phyloP scores from a whole-genome alignment of 2,797 vertebrate species.

The Acanthurus leucopareius region DNA sequence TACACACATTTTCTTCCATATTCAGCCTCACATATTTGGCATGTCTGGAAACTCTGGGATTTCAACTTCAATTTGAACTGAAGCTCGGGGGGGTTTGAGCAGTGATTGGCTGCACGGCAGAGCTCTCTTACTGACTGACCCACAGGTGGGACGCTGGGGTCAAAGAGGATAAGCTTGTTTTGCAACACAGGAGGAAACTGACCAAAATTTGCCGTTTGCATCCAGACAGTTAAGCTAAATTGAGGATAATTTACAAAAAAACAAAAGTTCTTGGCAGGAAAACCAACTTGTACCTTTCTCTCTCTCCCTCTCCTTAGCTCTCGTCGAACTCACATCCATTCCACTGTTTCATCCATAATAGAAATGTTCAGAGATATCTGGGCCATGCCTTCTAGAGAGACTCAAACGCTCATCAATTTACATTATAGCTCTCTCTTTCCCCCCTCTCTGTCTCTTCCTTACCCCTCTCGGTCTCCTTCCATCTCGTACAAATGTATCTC shows the following conservation, averaged over 20 bases:
- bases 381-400: constrained; percentile 75
- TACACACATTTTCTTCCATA: background rate
- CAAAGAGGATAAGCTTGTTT: constrained; percentile 3
- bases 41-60: constrained; percentile 5
- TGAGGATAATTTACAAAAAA: constrained; percentile 22
- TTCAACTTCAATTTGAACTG: background rate
- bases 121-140: background rate
- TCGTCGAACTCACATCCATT: constrained; percentile 43
- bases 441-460: constrained; percentile 48
- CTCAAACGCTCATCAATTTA: constrained; percentile 79
- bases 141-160: background rate
- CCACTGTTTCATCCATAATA: constrained; percentile 67
- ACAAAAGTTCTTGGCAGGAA: constrained; percentile 40
- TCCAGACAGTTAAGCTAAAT: background rate
- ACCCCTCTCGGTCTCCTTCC: constrained; percentile 56
- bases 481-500: constrained; percentile 70
- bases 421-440: constrained; percentile 59
- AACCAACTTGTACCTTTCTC: constrained; percentile 14
- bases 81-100: background rate
- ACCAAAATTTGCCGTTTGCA: constrained; percentile 1
- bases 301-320: constrained; percentile 12
- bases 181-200: background rate
- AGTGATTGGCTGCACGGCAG: background rate
- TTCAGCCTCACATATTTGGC: constrained; percentile 1
- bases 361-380: constrained; percentile 72